Conservation (phyloP, 2,888 invertebrate genomes). For the Dryobota labecula region DNA sequence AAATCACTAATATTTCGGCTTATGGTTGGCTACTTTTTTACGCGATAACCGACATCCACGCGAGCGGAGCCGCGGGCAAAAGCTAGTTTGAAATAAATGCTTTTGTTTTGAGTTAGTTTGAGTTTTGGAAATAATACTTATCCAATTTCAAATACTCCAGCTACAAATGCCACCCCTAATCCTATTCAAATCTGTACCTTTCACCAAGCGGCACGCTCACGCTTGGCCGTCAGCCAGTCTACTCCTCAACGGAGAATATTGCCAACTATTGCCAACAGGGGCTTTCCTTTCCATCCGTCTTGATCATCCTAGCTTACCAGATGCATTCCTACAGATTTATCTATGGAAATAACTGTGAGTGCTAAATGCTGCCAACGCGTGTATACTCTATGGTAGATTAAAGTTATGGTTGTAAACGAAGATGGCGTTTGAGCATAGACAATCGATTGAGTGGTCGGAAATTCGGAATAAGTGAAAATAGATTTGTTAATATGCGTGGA, state of each 20-base stretch:
- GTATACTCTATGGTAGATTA: slow-evolving; percentile 12
- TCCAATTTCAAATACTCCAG: neutral
- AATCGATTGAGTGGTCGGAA: slow-evolving; percentile 26
- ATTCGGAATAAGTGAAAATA: slow-evolving; percentile 12
- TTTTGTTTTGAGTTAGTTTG: too few relatives aligned
- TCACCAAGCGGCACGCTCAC: slow-evolving; percentile 27
- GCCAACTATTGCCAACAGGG: slow-evolving; percentile 33
- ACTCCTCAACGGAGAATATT: slow-evolving; percentile 4
- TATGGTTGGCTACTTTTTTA: too few relatives aligned
- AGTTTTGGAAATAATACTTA: too few relatives aligned
- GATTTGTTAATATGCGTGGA: neutral
- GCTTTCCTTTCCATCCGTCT: slow-evolving; percentile 32
- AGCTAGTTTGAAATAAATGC: too few relatives aligned
- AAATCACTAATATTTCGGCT: too few relatives aligned
- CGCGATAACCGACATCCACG: too few relatives aligned
- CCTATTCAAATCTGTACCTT: slow-evolving; percentile 25
- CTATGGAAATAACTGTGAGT: neutral
- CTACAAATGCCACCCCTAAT: slow-evolving; percentile 1
- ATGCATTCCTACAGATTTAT: slow-evolving; percentile 9
- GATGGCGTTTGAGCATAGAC: slow-evolving; percentile 28
- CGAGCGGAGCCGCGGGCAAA: too few relatives aligned
- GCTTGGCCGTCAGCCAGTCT: slow-evolving; percentile 47
- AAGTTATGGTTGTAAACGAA: slow-evolving; percentile 19
- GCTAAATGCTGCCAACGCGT: slow-evolving; percentile 12
- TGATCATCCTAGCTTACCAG: slow-evolving; percentile 31